Evolutionary conservation across 2,888 invertebrate species (phyloP).

Genomic region (Melangyna quadrimaculata): DNA sequence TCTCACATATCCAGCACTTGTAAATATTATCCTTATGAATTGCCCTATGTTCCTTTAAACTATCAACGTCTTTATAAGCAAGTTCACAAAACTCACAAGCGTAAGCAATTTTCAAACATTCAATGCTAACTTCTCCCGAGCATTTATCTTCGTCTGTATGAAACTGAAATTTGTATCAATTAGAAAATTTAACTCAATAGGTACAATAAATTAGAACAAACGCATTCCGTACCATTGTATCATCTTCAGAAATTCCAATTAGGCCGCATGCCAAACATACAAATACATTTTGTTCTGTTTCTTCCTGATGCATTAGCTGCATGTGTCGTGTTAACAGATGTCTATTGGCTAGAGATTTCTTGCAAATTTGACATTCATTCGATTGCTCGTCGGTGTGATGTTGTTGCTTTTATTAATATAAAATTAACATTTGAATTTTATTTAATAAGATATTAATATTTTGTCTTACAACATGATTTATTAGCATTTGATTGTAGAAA

Average conservation of each 20-base stretch:
- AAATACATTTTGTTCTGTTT: constrained; percentile 47
- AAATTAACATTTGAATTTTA: background rate
- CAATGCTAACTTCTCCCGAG: background rate
- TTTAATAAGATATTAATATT: background rate
- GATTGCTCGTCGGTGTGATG: constrained; percentile 61
- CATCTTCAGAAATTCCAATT: constrained; percentile 73
- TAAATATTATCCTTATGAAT: constrained; percentile 62
- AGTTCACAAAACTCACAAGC: constrained; percentile 78
- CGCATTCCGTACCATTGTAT: constrained; percentile 73
- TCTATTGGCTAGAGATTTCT: constrained; percentile 75
- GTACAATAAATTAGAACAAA: background rate
- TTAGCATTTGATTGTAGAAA: constrained; percentile 73
- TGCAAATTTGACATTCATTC: constrained; percentile 75
- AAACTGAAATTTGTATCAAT: constrained; percentile 32
- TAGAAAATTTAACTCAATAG: background rate
- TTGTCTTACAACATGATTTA: constrained; percentile 75
- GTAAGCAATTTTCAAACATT: constrained; percentile 73
- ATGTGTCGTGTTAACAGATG: constrained; percentile 77
- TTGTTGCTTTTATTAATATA: constrained; percentile 14
- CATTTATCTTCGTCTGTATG: constrained; percentile 50
- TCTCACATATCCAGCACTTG: constrained; percentile 65
- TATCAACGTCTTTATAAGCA: constrained; percentile 74
- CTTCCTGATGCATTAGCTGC: constrained; percentile 71
- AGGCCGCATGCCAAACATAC: constrained; percentile 76
- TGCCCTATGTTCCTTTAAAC: constrained; percentile 76